phyloP scores from a whole-genome alignment of 1,140 invertebrate species.

The Cryptotermes secundus region DNA sequence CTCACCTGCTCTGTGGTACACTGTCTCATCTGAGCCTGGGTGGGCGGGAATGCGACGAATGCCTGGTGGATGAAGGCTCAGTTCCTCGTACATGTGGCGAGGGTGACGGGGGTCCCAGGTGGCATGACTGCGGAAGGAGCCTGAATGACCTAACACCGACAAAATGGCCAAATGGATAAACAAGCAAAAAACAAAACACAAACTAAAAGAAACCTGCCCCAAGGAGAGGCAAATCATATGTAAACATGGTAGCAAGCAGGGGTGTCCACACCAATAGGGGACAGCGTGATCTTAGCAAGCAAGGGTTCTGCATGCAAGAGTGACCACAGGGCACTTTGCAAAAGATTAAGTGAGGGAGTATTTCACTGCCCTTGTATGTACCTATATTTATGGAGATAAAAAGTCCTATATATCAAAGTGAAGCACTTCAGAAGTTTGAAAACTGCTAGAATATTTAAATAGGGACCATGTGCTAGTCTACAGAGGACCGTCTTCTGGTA shows the following conservation, averaged over 20 bases:
- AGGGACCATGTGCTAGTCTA: no score
- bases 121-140: constrained; percentile 63
- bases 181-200: constrained; percentile 37
- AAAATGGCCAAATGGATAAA: constrained; percentile 44
- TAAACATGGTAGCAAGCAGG: constrained; percentile 5
- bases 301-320: not conserved
- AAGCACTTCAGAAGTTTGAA: not conserved
- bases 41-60: constrained; percentile 54
- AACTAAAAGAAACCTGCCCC: constrained; percentile 33
- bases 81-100: constrained; percentile 82
- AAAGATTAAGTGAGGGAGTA: not conserved
- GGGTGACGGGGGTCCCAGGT: constrained; percentile 76
- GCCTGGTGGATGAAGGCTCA: constrained; percentile 60
- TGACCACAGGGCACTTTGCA: not conserved
- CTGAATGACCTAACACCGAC: constrained; percentile 50
- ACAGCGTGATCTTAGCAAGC: not conserved
- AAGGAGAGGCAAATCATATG: constrained; percentile 11
- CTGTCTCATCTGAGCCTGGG: constrained; percentile 59
- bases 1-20: constrained; percentile 43
- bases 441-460: not conserved
- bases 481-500: no score
- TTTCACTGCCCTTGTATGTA: not conserved
- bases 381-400: no score
- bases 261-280: not conserved
- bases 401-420: not conserved